Base-by-base conservation (phyloP, 2,113 vertebrate genomes). In the Ophiodon elongatus region DNA sequence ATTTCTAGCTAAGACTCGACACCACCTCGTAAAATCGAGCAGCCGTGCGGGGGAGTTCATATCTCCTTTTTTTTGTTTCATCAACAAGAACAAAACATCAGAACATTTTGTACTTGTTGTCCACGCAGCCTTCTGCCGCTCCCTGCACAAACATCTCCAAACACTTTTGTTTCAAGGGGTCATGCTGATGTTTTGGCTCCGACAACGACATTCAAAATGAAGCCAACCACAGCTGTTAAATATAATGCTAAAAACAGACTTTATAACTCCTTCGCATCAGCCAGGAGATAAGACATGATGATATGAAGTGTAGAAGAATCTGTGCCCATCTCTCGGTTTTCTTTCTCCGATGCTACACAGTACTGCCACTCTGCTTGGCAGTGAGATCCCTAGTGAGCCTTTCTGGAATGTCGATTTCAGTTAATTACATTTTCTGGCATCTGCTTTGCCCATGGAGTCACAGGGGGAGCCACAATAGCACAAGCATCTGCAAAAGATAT, bases 361-460 rank as follows among this genome's bases (percentile, higher is more conserved):
- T 80, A 73, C 62, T 82, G 80, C 77, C 74, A 72, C 83, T 85
- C 80, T 72, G 77, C 79, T 54, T 52, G 62, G 78, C 64, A 75
- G 50, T 52, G 2, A 43, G 54, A 89, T 86, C 80, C 92, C 87
- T 73, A 60, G 79, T 88, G 86, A 88, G 82, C 60, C 75, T 91
- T 90, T 90, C 84, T 90, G 85, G 87, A 92, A 92, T 86, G 87
- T 93, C 83, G 71, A 86, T 91, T 93, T 91, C 81, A 92, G 84
- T 93, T 95, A 92, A 95, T 95, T 93, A 94, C 88, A 93, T 93
- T 86, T 92, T 82, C 83, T 91, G 87, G 92, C 89, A 92, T 89
- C 68, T 15, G 47, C 31, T 54, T 54, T 74, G 82, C 80, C 64
- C 68, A 66, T 76, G 63, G 87, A 91, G 91, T 90, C 89, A 87